Evolutionary conservation across 2,888 invertebrate species (phyloP).

Genomic region (Dryocosmus kuriphilus): DNA sequence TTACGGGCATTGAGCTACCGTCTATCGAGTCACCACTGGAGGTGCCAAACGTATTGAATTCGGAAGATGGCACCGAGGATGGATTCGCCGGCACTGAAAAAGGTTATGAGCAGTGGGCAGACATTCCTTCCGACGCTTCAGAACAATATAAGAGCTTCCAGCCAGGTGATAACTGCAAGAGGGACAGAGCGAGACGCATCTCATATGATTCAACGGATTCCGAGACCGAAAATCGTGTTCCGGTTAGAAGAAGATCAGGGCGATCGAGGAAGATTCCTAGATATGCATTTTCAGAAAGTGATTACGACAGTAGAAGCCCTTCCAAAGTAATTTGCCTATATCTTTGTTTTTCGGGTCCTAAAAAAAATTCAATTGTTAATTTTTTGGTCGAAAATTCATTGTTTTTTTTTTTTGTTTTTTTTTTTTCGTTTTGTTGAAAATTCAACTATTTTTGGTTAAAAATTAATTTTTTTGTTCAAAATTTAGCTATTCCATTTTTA

Average conservation of each 20-base stretch:
- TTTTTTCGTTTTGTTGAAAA: too few species aligned
- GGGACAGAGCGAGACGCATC: slow-evolving; percentile 67
- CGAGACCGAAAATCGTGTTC: slow-evolving; percentile 70
- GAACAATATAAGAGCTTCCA: slow-evolving; percentile 73
- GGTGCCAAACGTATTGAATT: slow-evolving; percentile 79
- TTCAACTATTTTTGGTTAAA: too few species aligned
- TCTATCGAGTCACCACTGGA: slow-evolving; percentile 54
- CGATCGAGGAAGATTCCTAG: slow-evolving; percentile 70
- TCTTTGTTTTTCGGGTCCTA: too few species aligned
- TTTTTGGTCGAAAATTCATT: too few species aligned
- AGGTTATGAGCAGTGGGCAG: slow-evolving; percentile 79
- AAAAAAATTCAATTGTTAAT: too few species aligned
- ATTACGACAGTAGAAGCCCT: slow-evolving; percentile 74
- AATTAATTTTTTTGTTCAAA: too few species aligned
- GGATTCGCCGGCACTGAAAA: slow-evolving; percentile 83
- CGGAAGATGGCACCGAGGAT: slow-evolving; percentile 79
- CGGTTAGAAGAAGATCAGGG: slow-evolving; percentile 63
- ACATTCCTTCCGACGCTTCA: slow-evolving; percentile 70
- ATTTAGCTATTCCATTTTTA: too few species aligned
- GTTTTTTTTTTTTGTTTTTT: too few species aligned
- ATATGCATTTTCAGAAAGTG: slow-evolving; percentile 74
- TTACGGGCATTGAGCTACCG: slow-evolving; percentile 58
- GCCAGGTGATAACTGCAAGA: slow-evolving; percentile 68
- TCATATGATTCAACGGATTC: slow-evolving; percentile 73
- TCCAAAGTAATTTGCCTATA: too few species aligned